Conservation (phyloP, 2,888 invertebrate species). For the Rhopalosiphum nymphaeae region DNA sequence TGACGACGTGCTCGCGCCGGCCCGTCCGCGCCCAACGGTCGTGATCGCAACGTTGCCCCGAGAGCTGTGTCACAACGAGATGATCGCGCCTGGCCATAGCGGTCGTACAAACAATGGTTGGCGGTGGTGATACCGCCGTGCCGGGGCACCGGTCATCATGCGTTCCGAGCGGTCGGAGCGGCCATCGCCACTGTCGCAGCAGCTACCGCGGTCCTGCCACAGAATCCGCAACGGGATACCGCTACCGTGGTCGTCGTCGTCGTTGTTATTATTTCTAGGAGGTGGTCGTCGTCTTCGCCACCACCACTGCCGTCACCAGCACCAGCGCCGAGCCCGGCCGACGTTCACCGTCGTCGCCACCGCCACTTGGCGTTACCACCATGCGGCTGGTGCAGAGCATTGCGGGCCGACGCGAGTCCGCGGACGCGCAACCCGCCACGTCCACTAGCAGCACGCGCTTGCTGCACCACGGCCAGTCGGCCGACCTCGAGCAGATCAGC, state of each 20-base stretch:
- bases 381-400: slow-evolving; percentile 66
- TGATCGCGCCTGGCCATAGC: slow-evolving; percentile 33
- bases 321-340: neutral
- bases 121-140: slow-evolving; percentile 56
- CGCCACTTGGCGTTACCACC: neutral
- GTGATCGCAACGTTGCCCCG: neutral
- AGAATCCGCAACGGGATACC: neutral
- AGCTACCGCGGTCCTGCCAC: slow-evolving; percentile 35
- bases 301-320: neutral
- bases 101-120: slow-evolving; percentile 43
- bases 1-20: neutral
- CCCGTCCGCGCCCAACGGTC: slow-evolving; percentile 24
- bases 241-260: neutral
- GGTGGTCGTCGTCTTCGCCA: neutral
- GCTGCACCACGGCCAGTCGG: slow-evolving; percentile 68
- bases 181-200: slow-evolving; percentile 17
- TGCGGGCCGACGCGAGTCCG: slow-evolving; percentile 65
- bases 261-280: neutral
- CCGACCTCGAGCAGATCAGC: slow-evolving; percentile 79
- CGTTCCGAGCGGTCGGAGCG: slow-evolving; percentile 45
- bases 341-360: neutral
- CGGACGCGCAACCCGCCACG: slow-evolving; percentile 65
- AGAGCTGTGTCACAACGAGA: neutral
- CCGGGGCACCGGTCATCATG: slow-evolving; percentile 56
- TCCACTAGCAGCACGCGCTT: slow-evolving; percentile 62